phyloP scores from a whole-genome alignment of 2,888 invertebrate species.

The Scaptomyza reducta region DNA sequence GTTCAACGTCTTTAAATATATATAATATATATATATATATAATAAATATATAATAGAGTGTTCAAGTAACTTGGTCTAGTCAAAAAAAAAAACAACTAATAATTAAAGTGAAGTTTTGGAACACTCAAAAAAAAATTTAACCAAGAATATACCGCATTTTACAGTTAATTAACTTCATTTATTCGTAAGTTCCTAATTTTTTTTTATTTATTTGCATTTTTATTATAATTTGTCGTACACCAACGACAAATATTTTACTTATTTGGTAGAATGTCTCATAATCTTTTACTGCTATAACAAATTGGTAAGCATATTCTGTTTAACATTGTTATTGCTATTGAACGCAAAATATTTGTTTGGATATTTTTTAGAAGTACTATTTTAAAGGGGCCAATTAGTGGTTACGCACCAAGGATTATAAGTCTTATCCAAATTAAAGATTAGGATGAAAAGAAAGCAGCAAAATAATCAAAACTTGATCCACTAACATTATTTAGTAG shows the following conservation, averaged over 20 bases:
- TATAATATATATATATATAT: no score
- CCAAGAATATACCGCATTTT: no score
- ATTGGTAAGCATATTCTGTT: not conserved
- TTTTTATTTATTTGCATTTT: no score
- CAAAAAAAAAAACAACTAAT: not conserved
- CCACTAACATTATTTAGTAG: not conserved
- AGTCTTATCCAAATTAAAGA: conserved; percentile 1
- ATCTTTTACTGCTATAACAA: not conserved
- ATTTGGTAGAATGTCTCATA: not conserved
- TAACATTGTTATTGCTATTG: not conserved
- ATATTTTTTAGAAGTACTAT: not conserved
- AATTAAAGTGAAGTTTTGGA: no score
- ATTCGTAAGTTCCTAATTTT: not conserved
- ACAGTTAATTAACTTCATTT: no score
- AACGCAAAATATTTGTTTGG: not conserved
- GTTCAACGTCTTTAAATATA: not conserved
- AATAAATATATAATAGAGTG: not conserved
- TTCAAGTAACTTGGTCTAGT: not conserved
- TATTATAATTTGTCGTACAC: not conserved
- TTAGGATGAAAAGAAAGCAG: not conserved
- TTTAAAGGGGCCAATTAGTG: not conserved
- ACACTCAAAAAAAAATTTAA: not conserved
- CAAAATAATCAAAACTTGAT: not conserved
- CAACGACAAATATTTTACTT: not conserved
- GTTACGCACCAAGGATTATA: not conserved